Evolutionary conservation across 2,888 invertebrate species (phyloP).

Genomic region (Eurytoma californica): DNA sequence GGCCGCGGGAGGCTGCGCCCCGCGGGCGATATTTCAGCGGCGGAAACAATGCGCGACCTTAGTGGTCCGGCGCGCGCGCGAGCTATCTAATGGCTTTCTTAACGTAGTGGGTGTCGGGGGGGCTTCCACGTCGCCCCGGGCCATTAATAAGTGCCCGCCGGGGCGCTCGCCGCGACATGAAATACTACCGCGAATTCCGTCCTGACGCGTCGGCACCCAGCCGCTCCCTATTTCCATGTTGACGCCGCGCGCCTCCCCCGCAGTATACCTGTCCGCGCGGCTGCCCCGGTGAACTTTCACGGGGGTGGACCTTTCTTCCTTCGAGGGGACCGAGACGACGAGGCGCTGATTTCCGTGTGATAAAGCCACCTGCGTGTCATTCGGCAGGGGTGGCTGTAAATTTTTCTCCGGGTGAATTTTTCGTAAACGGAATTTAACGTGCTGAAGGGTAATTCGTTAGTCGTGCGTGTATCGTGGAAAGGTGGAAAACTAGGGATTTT

Average conservation of each 20-base stretch:
- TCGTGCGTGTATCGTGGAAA: too few relatives aligned
- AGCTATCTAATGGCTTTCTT: conserved; percentile 65
- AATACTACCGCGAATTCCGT: conserved; percentile 68
- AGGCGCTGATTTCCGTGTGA: conserved; percentile 40
- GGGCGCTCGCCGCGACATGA: conserved; percentile 61
- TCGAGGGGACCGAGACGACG: neutral
- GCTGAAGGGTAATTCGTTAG: too few relatives aligned
- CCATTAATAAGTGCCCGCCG: conserved; percentile 54
- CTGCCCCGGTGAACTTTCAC: conserved; percentile 42
- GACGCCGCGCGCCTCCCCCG: neutral
- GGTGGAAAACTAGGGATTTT: too few relatives aligned
- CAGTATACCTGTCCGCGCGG: neutral
- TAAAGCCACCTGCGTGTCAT: neutral
- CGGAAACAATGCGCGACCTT: conserved; percentile 55
- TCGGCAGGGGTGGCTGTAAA: too few relatives aligned
- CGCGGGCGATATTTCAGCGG: conserved; percentile 38
- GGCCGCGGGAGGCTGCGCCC: conserved; percentile 4
- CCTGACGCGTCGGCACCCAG: conserved; percentile 59
- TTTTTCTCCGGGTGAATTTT: too few relatives aligned
- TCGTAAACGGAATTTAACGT: too few relatives aligned
- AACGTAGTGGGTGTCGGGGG: conserved; percentile 48
- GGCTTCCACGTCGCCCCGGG: conserved; percentile 42
- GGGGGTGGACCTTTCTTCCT: neutral
- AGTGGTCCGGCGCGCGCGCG: conserved; percentile 59
- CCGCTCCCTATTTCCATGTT: conserved; percentile 57